phyloP scores from a whole-genome alignment of 2,113 vertebrate species.

The Azemiops feae region DNA sequence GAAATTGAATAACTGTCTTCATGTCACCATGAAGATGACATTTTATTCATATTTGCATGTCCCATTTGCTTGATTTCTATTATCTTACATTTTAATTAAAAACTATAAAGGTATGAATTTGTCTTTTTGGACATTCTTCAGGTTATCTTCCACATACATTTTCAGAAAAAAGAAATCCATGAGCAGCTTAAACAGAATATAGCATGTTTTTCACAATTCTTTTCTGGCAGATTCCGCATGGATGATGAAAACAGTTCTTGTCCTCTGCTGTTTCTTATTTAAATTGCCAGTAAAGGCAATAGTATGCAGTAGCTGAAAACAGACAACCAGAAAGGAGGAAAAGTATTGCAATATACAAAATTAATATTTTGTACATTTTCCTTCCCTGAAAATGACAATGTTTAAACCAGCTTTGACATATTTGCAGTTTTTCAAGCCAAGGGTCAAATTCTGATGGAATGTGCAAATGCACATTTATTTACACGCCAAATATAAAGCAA shows the following conservation, averaged over 20 bases:
- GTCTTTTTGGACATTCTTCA: background rate
- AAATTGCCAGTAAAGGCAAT: background rate
- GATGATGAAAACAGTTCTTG: no score
- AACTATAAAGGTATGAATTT: background rate
- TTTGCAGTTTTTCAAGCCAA: conserved; percentile 11
- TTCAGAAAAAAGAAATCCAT: background rate
- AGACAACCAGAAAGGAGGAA: background rate
- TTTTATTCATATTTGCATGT: background rate
- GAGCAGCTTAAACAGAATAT: background rate
- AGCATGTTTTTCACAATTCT: background rate
- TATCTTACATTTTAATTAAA: background rate
- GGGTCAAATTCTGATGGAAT: conserved; percentile 18
- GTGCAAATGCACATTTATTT: background rate
- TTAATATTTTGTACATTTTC: background rate
- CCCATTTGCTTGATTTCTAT: background rate
- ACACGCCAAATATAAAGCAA: background rate
- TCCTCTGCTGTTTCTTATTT: background rate
- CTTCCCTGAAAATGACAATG: background rate
- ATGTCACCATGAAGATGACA: background rate
- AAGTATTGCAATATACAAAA: background rate
- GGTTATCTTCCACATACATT: background rate
- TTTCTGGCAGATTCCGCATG: no score
- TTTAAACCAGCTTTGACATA: background rate
- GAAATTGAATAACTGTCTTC: background rate
- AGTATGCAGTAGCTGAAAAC: background rate